Conservation (phyloP, 2,797 vertebrate genomes). For the Stomatorhinus walkeri region DNA sequence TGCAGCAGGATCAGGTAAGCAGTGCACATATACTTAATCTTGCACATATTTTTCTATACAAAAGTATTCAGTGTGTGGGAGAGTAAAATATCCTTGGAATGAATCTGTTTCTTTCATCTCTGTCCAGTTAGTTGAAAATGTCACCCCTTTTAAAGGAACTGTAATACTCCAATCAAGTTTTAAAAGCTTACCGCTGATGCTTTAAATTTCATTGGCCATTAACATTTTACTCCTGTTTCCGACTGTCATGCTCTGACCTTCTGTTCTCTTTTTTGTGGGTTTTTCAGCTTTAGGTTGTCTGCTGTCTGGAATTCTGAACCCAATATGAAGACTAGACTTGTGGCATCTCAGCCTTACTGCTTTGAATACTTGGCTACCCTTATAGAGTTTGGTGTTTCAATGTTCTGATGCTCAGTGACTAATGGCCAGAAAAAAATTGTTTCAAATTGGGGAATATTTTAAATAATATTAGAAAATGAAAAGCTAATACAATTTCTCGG, state of each 20-base stretch:
- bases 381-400: not conserved
- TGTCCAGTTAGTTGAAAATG: not conserved
- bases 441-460: not conserved
- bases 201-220: not conserved
- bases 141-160: not conserved
- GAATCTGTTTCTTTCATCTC: not conserved
- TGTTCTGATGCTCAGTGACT: not conserved
- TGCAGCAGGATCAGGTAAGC: not conserved
- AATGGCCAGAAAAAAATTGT: slow-evolving; percentile 2
- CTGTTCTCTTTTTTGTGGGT: not conserved
- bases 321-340: not conserved
- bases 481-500: not conserved
- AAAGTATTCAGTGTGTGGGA: not conserved
- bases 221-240: not conserved
- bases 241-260: not conserved
- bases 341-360: not conserved
- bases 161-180: not conserved
- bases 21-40: not conserved
- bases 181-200: not conserved
- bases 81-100: not conserved
- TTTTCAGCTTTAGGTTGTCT: not conserved
- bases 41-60: not conserved
- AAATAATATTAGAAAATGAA: not conserved
- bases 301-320: not conserved
- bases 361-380: not conserved